Conservation (phyloP, 2,888 invertebrate genomes). For the Drosophila meridionalis region DNA sequence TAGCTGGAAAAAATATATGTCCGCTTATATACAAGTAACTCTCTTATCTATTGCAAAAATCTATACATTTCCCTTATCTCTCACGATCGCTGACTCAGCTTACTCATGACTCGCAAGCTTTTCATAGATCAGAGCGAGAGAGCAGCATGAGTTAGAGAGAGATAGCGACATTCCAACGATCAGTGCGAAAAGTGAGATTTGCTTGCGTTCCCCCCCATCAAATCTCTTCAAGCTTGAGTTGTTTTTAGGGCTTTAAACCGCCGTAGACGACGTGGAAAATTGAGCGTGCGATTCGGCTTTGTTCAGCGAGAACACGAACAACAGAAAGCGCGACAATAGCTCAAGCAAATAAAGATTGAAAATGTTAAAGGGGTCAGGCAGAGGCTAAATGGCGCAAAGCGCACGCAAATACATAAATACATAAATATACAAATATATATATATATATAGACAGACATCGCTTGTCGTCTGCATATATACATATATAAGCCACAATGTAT, state of each 20-base stretch:
- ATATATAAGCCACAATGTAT: slow-evolving; percentile 18
- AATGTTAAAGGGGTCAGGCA: slow-evolving; percentile 28
- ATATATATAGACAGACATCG: slow-evolving; percentile 5
- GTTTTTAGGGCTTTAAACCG: slow-evolving; percentile 44
- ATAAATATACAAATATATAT: background rate
- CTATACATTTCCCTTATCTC: background rate
- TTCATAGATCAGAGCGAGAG: slow-evolving; percentile 2
- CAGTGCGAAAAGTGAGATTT: background rate
- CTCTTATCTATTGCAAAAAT: background rate
- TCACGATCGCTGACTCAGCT: background rate
- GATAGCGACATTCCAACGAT: background rate
- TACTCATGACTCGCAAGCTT: background rate
- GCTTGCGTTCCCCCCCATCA: background rate
- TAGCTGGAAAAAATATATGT: too few relatives aligned
- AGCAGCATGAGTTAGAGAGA: background rate
- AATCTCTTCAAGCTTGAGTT: background rate
- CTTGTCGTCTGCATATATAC: background rate
- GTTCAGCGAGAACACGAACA: slow-evolving; percentile 53
- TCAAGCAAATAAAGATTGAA: slow-evolving; percentile 18
- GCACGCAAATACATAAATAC: slow-evolving; percentile 37
- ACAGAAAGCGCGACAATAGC: slow-evolving; percentile 41
- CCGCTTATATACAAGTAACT: background rate
- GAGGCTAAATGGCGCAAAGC: slow-evolving; percentile 43
- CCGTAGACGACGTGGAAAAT: slow-evolving; percentile 51
- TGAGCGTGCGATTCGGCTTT: slow-evolving; percentile 66